Evolutionary conservation across 2,888 invertebrate genomes (phyloP).

Genomic region (Vanessa cardui): DNA sequence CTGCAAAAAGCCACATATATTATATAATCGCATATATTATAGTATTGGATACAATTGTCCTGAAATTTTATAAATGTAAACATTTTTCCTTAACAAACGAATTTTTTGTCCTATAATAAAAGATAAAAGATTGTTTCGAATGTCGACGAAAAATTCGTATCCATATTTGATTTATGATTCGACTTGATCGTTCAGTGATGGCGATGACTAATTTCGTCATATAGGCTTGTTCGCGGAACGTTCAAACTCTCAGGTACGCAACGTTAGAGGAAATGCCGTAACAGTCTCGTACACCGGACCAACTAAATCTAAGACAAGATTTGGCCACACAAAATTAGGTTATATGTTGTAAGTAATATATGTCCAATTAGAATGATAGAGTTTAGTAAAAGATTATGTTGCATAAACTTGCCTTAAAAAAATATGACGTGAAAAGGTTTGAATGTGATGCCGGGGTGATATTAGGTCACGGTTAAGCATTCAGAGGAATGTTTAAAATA

Average conservation of each 20-base stretch:
- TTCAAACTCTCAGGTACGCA: constrained; percentile 49
- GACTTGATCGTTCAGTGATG: constrained; percentile 50
- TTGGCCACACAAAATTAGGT: not conserved
- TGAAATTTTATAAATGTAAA: not conserved
- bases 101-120: not conserved
- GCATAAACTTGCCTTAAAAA: constrained; percentile 9
- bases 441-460: constrained; percentile 19
- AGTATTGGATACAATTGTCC: not conserved
- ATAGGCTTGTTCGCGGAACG: constrained; percentile 58
- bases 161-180: constrained; percentile 32
- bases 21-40: too few species aligned
- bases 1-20: too few species aligned
- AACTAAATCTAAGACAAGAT: not conserved
- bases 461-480: constrained; percentile 20
- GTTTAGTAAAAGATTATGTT: not conserved
- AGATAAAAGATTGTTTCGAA: not conserved
- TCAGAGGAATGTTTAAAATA: constrained; percentile 1
- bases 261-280: constrained; percentile 62
- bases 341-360: constrained; percentile 3
- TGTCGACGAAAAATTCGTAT: constrained; percentile 16
- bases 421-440: constrained; percentile 13
- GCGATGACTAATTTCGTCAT: constrained; percentile 62
- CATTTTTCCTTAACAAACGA: not conserved
- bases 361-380: constrained; percentile 6
- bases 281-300: constrained; percentile 27